Evolutionary conservation across 2,113 vertebrate species (phyloP), one percentile per base, ranked within the genome.

Genomic region (Junco hyemalis): DNA sequence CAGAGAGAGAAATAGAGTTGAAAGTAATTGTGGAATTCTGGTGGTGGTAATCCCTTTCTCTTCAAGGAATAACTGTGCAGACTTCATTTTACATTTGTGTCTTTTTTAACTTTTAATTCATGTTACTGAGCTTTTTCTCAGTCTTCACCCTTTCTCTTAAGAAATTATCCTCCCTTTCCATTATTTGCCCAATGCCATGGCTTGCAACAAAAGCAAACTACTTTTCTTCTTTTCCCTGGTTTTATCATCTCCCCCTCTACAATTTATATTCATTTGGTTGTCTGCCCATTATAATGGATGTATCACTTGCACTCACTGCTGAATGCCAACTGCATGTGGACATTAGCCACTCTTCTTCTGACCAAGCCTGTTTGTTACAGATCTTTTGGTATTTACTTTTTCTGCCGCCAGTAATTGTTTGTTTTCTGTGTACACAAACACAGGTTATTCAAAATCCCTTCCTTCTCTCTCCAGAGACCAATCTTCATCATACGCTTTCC

Each of bases 1-100:
- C 56, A 78, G 4, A 48, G 22, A 64, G 81, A 72, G 12, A 48
- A 53, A 87, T 91, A 65, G 84, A 91, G 50, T 81, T 88, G 61
- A 80, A 92, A 93, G 45, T 12, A 79, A 48, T 64, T 89, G 48
- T 64, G 40, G 73, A 95, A 91, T 80, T 92, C 60, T 93, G 63
- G 29, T 68, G 31, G 60, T 45, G n/a, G 23, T 20, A 86, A 79
- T 85, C 59, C 28, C 28, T 79, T 78, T 92, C 66, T 93, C 38
- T 77, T 79, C 47, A 54, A 50, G 79, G 45, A 90, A 40, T 73
- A 66, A 42, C 15, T 51, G 2, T 56, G 63, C 4, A 42, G 25
- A 28, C 7, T 71, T 50, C 7, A 81, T 94, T 94, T 85, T 44
- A 40, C 28, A 42, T 79, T 74, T 53, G 4, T 69, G 19, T 38